A percentile compares a stretch with the other conserved stretches of the same genome.
Conservation (phyloP, 1,140 invertebrate species). For the roundworm (Caenorhabditis elegans) region DNA sequence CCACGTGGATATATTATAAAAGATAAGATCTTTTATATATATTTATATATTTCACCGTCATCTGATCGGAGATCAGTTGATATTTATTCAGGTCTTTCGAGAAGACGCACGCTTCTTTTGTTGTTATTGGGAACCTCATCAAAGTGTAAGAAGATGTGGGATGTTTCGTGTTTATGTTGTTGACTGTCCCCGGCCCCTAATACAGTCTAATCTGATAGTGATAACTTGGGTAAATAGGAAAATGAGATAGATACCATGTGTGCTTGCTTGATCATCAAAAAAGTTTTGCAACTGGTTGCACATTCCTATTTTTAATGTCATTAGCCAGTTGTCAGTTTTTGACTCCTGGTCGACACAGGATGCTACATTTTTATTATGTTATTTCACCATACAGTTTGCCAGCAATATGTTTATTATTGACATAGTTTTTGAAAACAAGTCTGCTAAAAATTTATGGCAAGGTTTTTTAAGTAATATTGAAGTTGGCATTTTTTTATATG, state of each 20-base stretch:
- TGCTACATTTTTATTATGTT: no score
- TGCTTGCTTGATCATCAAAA: not conserved
- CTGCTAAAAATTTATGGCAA: no score
- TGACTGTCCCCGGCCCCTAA: not conserved
- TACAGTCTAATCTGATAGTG: not conserved
- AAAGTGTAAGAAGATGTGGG: not conserved
- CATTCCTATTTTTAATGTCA: not conserved
- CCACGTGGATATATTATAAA: not conserved
- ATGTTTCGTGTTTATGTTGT: not conserved
- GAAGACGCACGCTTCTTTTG: not conserved
- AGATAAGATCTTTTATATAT: not conserved
- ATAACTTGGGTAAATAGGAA: not conserved
- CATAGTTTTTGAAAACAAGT: no score
- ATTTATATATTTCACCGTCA: no score
- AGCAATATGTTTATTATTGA: no score
- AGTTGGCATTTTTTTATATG: no score
- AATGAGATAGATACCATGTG: not conserved
- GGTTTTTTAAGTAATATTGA: no score
- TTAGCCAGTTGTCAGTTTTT: no score
- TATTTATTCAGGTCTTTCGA: slow-evolving; percentile 22
- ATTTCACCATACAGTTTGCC: no score
- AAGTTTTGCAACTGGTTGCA: not conserved
- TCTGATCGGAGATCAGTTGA: not conserved
- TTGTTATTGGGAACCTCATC: not conserved
- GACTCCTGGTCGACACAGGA: no score